Percentiles rank a stretch among this genome's conserved stretches.
phyloP scores from a whole-genome alignment of 2,113 vertebrate genomes.

The Neolamprologus modestus region DNA sequence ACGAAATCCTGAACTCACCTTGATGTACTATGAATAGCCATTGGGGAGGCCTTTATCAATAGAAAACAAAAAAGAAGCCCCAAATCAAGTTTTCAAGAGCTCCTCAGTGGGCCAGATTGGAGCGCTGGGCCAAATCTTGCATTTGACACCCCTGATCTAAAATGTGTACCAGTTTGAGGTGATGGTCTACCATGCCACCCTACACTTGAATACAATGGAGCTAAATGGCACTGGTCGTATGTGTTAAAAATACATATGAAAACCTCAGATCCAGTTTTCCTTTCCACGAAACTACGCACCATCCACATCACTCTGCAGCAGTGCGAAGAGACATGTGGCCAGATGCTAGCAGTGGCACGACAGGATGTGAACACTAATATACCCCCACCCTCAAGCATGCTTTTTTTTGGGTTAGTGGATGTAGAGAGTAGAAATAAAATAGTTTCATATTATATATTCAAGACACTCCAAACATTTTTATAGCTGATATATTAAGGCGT shows the following conservation, averaged over 20 bases:
- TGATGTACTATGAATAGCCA: not conserved
- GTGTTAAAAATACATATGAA: not conserved
- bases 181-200: not conserved
- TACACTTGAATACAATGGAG: not conserved
- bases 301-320: not conserved
- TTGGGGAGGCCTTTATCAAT: fast-evolving
- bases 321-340: not conserved
- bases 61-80: not conserved
- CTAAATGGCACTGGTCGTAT: not conserved
- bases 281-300: not conserved
- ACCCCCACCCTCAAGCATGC: not conserved
- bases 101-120: not conserved
- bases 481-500: not conserved
- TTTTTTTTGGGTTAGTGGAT: not conserved
- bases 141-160: not conserved
- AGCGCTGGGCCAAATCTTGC: not conserved
- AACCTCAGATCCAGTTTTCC: not conserved
- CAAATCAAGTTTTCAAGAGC: not conserved
- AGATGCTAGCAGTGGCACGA: not conserved
- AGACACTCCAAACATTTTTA: not conserved
- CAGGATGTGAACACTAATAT: not conserved
- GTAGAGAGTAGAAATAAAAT: not conserved
- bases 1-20: not conserved
- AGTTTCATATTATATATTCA: not conserved
- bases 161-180: not conserved